A percentile compares a stretch with the other conserved stretches of the same genome.
Evolutionary conservation across 1,140 invertebrate genomes (phyloP).

Genomic region (Eufriesea mexicana): DNA sequence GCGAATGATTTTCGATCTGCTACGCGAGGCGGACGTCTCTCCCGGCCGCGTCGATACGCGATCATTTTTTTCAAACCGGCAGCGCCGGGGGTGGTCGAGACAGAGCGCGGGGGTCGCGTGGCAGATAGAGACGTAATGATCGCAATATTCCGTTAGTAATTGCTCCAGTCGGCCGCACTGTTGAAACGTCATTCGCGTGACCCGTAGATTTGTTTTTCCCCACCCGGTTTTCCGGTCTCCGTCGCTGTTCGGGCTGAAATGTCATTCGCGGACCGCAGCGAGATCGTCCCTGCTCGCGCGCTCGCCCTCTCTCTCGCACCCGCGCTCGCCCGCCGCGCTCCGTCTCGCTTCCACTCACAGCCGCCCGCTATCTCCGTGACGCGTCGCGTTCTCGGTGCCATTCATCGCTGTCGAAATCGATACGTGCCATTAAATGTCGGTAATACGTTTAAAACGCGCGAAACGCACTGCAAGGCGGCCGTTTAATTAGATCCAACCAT

Average conservation of each 20-base stretch:
- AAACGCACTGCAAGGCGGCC: conserved; percentile 17
- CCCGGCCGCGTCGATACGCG: conserved; percentile 11
- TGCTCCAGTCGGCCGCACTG: conserved; percentile 65
- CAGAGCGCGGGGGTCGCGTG: conserved; percentile 8
- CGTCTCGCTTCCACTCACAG: too few relatives aligned
- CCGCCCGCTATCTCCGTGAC: neutral
- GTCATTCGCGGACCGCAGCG: conserved; percentile 54
- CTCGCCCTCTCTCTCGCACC: neutral
- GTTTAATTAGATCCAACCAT: conserved; percentile 50
- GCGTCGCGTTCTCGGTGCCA: conserved; percentile 56
- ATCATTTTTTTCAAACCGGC: conserved; percentile 58
- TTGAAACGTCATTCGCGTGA: conserved; percentile 66
- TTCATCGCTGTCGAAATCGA: conserved; percentile 63
- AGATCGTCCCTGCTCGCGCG: conserved; percentile 11
- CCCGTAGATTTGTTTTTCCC: conserved; percentile 66
- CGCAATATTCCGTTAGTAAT: conserved; percentile 67
- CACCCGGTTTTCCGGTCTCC: conserved; percentile 26
- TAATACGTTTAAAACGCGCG: conserved; percentile 57
- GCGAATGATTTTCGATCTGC: conserved; percentile 66
- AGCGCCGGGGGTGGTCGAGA: conserved; percentile 23
- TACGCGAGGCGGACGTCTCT: conserved; percentile 53
- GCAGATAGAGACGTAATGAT: conserved; percentile 67
- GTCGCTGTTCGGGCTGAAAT: conserved; percentile 51
- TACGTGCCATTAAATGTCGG: conserved; percentile 61
- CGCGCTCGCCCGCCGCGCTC: neutral